phyloP scores from a whole-genome alignment of 1,140 invertebrate species.

The Lepidurus packardi region DNA sequence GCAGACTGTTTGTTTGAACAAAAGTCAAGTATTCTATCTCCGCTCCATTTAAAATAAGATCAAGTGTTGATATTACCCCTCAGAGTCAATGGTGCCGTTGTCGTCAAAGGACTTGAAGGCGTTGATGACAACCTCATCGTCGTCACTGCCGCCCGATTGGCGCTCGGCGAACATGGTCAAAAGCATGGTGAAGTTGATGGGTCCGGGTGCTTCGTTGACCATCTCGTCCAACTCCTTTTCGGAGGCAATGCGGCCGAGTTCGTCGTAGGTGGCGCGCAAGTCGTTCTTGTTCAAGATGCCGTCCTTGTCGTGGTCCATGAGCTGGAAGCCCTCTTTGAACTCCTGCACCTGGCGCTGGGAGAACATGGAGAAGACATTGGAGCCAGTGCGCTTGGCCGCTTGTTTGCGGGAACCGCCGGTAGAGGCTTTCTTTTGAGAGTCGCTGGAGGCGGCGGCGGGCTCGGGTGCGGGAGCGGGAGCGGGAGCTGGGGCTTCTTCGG shows the following conservation, averaged over 20 bases:
- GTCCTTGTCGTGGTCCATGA: slow-evolving; percentile 98
- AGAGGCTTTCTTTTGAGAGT: slow-evolving; percentile 51
- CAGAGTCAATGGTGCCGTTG: slow-evolving; percentile 76
- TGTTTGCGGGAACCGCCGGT: slow-evolving; percentile 48
- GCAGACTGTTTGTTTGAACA: slow-evolving; percentile 61
- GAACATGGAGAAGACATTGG: slow-evolving; percentile 94
- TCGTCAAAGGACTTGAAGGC: slow-evolving; percentile 95
- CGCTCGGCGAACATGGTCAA: slow-evolving; percentile 84
- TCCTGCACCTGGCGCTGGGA: slow-evolving; percentile 88
- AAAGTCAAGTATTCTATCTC: slow-evolving; percentile 29
- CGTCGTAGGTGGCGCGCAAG: slow-evolving; percentile 90
- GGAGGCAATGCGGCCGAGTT: slow-evolving; percentile 78
- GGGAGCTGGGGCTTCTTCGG: slow-evolving; percentile 45
- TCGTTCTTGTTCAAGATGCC: slow-evolving; percentile 94
- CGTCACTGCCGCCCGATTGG: slow-evolving; percentile 73
- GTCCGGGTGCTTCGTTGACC: slow-evolving; percentile 80
- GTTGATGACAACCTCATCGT: slow-evolving; percentile 87
- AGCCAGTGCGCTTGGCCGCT: slow-evolving; percentile 74
- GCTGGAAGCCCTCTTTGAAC: slow-evolving; percentile 95
- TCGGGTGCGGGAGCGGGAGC: slow-evolving; percentile 55
- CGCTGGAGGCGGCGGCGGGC: slow-evolving; percentile 44
- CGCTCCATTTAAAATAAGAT: neutral
- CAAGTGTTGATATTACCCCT: slow-evolving; percentile 54
- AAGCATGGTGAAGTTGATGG: slow-evolving; percentile 92
- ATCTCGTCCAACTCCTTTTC: slow-evolving; percentile 89